Base-by-base conservation (phyloP, 2,888 invertebrate species). In the Pyrrhia umbra region DNA sequence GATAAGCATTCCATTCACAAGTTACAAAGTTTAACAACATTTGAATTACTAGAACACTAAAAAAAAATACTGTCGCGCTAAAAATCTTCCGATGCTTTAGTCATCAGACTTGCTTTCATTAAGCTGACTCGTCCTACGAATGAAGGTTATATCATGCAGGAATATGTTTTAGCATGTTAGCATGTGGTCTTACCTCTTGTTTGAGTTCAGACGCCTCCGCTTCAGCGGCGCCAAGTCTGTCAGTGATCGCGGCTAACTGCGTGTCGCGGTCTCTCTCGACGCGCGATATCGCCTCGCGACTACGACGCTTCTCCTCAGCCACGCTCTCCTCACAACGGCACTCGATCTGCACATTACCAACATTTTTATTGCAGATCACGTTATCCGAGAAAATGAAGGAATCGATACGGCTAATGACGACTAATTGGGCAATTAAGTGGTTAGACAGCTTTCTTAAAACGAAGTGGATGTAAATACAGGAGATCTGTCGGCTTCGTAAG, bases 241-340 rank as follows among this genome's bases (percentile, higher is more conserved):
- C 95, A 27, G 85, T 91, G 68, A 95, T 88, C 4, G 91, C 89
- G 0, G 90, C 79, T n/a, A 95, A 85, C 73, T 95, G 95, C 15
- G 92, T 85, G 73, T 95, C 95, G 1, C 95, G 97, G 88, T 99
- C 99, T 34, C 98, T 96, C 85, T 99, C 98, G 50, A 98, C 95
- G 52, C 98, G 96, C 18, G 96, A 95, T 80, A 98, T 96, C 59
- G 97, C 96, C 82, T 99, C 99, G 69, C 97, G 96, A 86, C 97
- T 97, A 74, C 98, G 96, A 80, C 97, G 96, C 90, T 98, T 98
- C 87, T 99, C 99, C 75, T 98, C 97, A 43, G 96, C 95, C 73
- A 97, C 91, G 60, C 96, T 96, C 82, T 97, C 97, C 78, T 97
- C 97, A 75, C 97, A 96, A 68, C 97, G 95, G 77, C 97, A 94